Evolutionary conservation across 2,888 invertebrate genomes (phyloP).

Genomic region (Amphipyra tragopoginis): DNA sequence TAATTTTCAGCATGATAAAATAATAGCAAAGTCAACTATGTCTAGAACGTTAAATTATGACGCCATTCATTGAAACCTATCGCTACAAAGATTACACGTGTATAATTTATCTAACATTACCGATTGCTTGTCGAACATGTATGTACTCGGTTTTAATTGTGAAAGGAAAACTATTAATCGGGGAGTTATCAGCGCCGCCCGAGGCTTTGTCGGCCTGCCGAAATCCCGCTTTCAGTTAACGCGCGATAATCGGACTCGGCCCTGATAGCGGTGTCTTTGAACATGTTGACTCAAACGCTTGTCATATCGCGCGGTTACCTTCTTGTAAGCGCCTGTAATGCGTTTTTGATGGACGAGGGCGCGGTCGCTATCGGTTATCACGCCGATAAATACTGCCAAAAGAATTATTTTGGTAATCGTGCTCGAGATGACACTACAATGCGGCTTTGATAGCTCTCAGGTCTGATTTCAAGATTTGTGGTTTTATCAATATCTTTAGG

Average conservation of each 20-base stretch:
- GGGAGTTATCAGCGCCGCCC: conserved; percentile 75
- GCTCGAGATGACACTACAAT: conserved; percentile 59
- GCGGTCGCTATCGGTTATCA: conserved; percentile 75
- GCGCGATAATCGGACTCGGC: conserved; percentile 77
- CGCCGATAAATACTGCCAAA: conserved; percentile 65
- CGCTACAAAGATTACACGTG: conserved; percentile 72
- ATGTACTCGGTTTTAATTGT: conserved; percentile 72
- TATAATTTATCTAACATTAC: conserved; percentile 70
- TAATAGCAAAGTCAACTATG: not conserved
- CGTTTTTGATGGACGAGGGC: conserved; percentile 85
- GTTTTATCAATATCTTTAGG: conserved; percentile 26
- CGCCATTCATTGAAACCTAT: conserved; percentile 33
- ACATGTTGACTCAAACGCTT: conserved; percentile 77
- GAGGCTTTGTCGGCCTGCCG: conserved; percentile 86
- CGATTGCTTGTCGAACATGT: conserved; percentile 81
- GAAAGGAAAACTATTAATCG: conserved; percentile 87
- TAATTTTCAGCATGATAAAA: not conserved
- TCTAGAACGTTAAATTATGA: conserved; percentile 8
- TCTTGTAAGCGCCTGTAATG: conserved; percentile 83
- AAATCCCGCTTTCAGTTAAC: conserved; percentile 86
- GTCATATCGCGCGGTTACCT: conserved; percentile 79
- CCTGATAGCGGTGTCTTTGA: conserved; percentile 87
- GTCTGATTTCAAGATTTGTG: conserved; percentile 59
- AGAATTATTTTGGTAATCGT: conserved; percentile 58
- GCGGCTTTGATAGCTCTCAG: conserved; percentile 51